Conservation (phyloP, 37 sponge, comb jelly and placozoan genomes). For the Oscarella lobularis region DNA sequence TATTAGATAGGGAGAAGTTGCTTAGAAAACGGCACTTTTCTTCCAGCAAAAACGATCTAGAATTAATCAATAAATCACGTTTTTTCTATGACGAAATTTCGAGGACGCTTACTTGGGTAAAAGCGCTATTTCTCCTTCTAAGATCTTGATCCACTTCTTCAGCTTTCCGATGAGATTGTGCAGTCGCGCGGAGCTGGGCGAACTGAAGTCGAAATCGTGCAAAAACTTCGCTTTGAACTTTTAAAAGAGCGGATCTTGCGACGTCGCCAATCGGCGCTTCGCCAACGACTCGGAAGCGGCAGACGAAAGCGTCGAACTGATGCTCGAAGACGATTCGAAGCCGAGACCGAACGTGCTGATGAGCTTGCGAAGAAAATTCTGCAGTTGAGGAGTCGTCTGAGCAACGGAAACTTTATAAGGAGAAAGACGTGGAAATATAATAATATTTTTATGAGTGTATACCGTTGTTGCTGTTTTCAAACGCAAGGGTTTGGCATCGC, state of each 20-base stretch:
- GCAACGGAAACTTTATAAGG: slow-evolving; percentile 51
- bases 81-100: background rate
- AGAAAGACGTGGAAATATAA: no score
- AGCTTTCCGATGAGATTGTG: slow-evolving; percentile 60
- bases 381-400: slow-evolving; percentile 44
- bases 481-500: slow-evolving; percentile 55
- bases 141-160: slow-evolving; percentile 82
- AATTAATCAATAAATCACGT: background rate
- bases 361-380: slow-evolving; percentile 38
- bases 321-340: slow-evolving; percentile 33
- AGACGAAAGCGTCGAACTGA: background rate
- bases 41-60: slow-evolving; percentile 61
- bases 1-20: slow-evolving; percentile 75
- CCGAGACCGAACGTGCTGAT: slow-evolving; percentile 56
- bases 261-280: slow-evolving; percentile 45
- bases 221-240: slow-evolving; percentile 62
- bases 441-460: no score
- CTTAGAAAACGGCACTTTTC: slow-evolving; percentile 85
- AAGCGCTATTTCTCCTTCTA: slow-evolving; percentile 61
- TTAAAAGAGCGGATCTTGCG: slow-evolving; percentile 75
- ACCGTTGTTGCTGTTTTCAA: slow-evolving; percentile 68
- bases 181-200: slow-evolving; percentile 23
- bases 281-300: slow-evolving; percentile 45
- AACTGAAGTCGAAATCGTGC: slow-evolving; percentile 74
- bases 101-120: slow-evolving; percentile 48